A percentile compares a stretch with the other conserved stretches of the same genome.
Evolutionary conservation across 2,113 vertebrate species (phyloP).

Genomic region (Microtus montanus): DNA sequence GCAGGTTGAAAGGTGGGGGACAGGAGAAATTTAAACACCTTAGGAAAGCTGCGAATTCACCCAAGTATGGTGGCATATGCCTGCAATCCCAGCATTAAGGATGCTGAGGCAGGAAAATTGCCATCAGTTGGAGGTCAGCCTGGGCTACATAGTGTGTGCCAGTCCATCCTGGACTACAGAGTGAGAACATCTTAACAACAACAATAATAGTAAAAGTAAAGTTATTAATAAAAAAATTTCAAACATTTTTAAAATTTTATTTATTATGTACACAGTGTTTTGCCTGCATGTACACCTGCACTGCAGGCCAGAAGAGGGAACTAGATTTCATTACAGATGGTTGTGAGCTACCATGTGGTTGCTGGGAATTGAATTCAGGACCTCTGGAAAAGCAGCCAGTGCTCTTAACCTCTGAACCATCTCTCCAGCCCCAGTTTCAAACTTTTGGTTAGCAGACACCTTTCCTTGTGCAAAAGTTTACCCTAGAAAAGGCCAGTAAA

Average conservation of each 20-base stretch:
- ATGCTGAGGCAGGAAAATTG: neutral
- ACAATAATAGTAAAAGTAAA: neutral
- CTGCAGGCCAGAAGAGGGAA: neutral
- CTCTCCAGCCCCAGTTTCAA: neutral
- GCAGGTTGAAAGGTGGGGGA: neutral
- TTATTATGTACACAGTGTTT: neutral
- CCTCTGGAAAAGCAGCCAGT: neutral
- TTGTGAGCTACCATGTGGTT: neutral
- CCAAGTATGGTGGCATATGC: neutral
- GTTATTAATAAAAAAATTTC: neutral
- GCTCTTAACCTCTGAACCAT: neutral
- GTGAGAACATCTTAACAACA: neutral
- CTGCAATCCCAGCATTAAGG: neutral
- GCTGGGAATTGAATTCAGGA: neutral
- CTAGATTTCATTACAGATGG: neutral
- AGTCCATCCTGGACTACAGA: neutral
- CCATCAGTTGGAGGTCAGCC: neutral
- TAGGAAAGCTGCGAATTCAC: neutral
- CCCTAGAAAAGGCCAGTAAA: neutral
- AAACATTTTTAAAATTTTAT: neutral
- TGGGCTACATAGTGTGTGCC: neutral
- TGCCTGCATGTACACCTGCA: neutral
- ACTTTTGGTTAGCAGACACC: slow-evolving; percentile 14
- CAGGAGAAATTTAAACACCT: neutral
- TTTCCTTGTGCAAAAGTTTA: neutral